Evolutionary conservation across 2,888 invertebrate species (phyloP), one percentile per base, ranked within the genome.

Genomic region (Oasisia sp.): DNA sequence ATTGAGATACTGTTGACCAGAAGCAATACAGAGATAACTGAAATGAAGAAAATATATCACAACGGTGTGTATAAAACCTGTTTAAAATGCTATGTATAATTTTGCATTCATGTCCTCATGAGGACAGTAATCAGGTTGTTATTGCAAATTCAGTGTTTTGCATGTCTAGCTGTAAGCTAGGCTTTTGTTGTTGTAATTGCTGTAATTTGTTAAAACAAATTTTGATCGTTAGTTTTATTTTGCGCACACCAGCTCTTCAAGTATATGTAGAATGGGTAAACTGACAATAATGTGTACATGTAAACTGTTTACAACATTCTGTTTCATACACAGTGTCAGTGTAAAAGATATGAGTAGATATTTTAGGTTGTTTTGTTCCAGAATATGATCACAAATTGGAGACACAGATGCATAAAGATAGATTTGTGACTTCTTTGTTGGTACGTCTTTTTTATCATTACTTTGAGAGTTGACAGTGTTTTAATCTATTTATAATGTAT

Each of bases 341-440:
- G 74, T 74, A 74, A 19, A 74, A 74, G 19, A 74, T 9, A 7
- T 74, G 74, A 74, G 74, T 27, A 74, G 7, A 74, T n/a, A 74
- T 74, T 7, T 74, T 19, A 38, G 38, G 38, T 38, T 19, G 27
- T 74, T 19, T 74, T 74, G 14, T n/a, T 74, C 74, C 74, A 96
- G 96, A 95, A 93, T 96, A 95, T 93, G 93, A 93, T 92, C 95
- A 95, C 92, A 97, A 98, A 89, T 97, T 99, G 94, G 98, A 99
- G 95, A 97, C 97, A 92, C 98, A 98, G 95, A 96, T 99, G 50
- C 97, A 97, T 94, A 97, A 97, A 91, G 99, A 99, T 96, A 99
- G 99, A 2, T 98, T 98, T 50, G 99, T 99, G 97, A 98, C 98
- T 32, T 98, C 99, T 50, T 96, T 93, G 89, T 93, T 92, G 32